Base-by-base conservation (phyloP, 2,888 invertebrate species). In the Standfussiana lucernea region DNA sequence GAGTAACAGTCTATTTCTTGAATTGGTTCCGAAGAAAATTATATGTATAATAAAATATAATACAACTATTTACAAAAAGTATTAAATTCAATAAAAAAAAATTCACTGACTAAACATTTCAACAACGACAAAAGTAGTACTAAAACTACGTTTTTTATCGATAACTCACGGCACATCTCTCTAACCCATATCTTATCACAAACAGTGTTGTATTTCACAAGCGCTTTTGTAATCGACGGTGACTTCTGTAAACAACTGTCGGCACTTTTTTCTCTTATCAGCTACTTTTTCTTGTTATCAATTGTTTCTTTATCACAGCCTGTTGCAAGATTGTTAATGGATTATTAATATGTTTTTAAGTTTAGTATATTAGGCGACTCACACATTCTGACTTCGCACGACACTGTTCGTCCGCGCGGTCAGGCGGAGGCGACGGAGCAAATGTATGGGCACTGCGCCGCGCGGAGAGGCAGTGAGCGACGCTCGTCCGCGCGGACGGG, bases 141-240 rank as follows among this genome's bases (percentile, higher is more conserved):
- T 18, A 18, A 56, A 62, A n/a, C 15, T 8, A 40, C 13, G 32
- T 37, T 6, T 13, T 35, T 66, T 35, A 75, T 87, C 80, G 77
- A 77, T 64, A 42, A 32, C 5, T 10, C 42, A 3, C 15, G 35
- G 24, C 24, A 72, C 88, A 75, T 78, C 86, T 78, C 86, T 68
- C 77, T 88, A 86, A 35, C 11, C 37, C 47, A 72, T 79, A 88
- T 86, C 84, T 88, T 79, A 88, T 89, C 86, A 79, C 18, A 67
- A 87, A 78, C 82, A 85, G 83, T 84, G 89, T 89, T 89, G 89
- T 86, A 88, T 91, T 90, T 88, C 90, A 89, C 87, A 90, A 90
- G 86, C 85, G 76, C 81, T 88, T 86, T 86, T 90, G 86, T 86
- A 80, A 88, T 89, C 85, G 88, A 87, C 89, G 89, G 88, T 84